A percentile compares a stretch with the other conserved stretches of the same genome.
These are phyloP conservation scores for Tinea semifulvella DNA, from an alignment of 2,888 invertebrate species.

Conservation along the genomic window DNA sequence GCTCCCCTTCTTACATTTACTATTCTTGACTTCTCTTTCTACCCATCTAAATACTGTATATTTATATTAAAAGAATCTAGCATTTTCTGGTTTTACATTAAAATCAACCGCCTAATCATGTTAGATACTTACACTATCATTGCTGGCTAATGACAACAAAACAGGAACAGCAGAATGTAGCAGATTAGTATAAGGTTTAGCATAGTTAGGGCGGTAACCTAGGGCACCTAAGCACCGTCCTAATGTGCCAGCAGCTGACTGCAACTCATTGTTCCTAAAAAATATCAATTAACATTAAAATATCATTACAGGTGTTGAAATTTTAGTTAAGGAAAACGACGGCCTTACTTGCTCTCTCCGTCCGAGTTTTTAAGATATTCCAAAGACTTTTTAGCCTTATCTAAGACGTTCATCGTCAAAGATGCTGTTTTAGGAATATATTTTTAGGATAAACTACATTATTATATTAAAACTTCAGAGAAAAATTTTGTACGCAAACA, in stretches of 20 bases:
- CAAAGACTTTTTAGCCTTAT: constrained; percentile 58
- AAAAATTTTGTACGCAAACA: constrained; percentile 29
- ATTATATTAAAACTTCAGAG: constrained; percentile 21
- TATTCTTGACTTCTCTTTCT: too few species aligned
- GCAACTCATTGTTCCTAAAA: constrained; percentile 53
- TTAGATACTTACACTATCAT: constrained; percentile 46
- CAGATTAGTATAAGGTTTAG: constrained; percentile 51
- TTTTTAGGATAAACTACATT: constrained; percentile 26
- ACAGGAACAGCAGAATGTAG: constrained; percentile 49
- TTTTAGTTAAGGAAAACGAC: constrained; percentile 18
- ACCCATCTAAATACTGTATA: too few species aligned
- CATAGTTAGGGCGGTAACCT: constrained; percentile 48
- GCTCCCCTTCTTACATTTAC: too few species aligned
- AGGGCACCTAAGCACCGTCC: constrained; percentile 54
- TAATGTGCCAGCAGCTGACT: constrained; percentile 49
- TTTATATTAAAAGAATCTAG: too few species aligned
- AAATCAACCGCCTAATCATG: too few species aligned
- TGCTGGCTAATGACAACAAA: constrained; percentile 50
- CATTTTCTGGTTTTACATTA: too few species aligned
- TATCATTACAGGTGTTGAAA: constrained; percentile 1
- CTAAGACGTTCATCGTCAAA: constrained; percentile 49
- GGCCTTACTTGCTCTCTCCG: constrained; percentile 43
- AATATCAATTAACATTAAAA: constrained; percentile 14
- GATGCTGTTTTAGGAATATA: constrained; percentile 20
- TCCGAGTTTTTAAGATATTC: constrained; percentile 46